Evolutionary conservation across 2,888 invertebrate genomes (phyloP).

Genomic region (Ectropis crepuscularia): DNA sequence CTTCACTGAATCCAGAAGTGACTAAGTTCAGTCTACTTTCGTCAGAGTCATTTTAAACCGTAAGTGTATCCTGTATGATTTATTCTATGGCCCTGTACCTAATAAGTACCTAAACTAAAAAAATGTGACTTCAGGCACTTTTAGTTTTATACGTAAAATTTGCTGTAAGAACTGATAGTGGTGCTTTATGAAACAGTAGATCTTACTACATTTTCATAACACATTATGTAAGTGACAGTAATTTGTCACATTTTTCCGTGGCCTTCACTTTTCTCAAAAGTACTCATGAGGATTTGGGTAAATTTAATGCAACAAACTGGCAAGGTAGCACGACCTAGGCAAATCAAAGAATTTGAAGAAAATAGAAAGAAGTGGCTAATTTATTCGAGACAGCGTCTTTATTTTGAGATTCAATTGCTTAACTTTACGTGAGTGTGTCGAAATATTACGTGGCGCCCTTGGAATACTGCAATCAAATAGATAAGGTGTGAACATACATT

Average conservation of each 20-base stretch:
- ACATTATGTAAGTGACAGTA: neutral
- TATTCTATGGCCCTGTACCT: too few species aligned
- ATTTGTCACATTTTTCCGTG: neutral
- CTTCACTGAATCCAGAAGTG: too few species aligned
- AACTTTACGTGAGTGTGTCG: slow-evolving; percentile 68
- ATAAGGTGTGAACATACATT: slow-evolving; percentile 51
- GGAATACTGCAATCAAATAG: slow-evolving; percentile 50
- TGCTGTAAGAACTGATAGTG: too few species aligned
- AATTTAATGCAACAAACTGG: neutral
- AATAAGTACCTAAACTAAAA: too few species aligned
- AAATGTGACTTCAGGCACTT: too few species aligned
- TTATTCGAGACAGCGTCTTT: slow-evolving; percentile 80
- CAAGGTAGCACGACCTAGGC: slow-evolving; percentile 16
- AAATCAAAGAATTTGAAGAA: slow-evolving; percentile 60
- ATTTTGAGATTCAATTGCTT: slow-evolving; percentile 77
- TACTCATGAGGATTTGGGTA: too few species aligned
- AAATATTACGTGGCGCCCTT: slow-evolving; percentile 68
- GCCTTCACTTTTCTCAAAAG: slow-evolving; percentile 1
- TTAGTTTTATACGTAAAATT: too few species aligned
- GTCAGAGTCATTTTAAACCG: too few species aligned
- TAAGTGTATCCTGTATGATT: too few species aligned
- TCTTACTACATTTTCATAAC: too few species aligned
- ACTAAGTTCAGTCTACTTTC: too few species aligned
- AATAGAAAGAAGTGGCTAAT: slow-evolving; percentile 79
- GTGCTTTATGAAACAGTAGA: too few species aligned